Percentiles rank a stretch among this genome's conserved stretches.
Evolutionary conservation across 2,888 invertebrate genomes (phyloP).

Genomic region (Dynastes hyllus): DNA sequence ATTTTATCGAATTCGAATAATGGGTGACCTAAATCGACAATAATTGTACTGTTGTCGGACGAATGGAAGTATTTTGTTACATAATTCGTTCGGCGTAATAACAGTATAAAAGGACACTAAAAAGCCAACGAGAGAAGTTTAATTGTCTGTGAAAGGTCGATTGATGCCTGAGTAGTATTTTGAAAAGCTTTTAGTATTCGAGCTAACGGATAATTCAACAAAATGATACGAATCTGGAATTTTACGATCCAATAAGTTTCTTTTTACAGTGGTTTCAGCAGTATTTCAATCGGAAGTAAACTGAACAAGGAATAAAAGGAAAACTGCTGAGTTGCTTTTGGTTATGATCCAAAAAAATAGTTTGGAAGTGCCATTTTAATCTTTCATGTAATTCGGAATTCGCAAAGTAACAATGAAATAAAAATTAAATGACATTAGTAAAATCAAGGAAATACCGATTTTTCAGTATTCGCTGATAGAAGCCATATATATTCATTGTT

Average conservation of each 20-base stretch:
- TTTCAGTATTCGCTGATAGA: too few relatives aligned
- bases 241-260: constrained; percentile 17
- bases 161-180: constrained; percentile 29
- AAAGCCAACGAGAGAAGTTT: constrained; percentile 26
- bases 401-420: too few relatives aligned
- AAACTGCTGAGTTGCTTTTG: too few relatives aligned
- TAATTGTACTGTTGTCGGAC: neutral
- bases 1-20: neutral
- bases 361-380: too few relatives aligned
- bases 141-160: constrained; percentile 42
- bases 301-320: neutral
- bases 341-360: too few relatives aligned
- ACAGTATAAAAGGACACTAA: constrained; percentile 18
- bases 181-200: constrained; percentile 12
- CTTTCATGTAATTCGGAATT: too few relatives aligned
- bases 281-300: neutral
- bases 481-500: too few relatives aligned
- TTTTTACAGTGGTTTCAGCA: neutral
- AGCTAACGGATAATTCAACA: constrained; percentile 9
- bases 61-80: constrained; percentile 11
- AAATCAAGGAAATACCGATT: too few relatives aligned
- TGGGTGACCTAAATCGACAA: neutral
- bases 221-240: constrained; percentile 17
- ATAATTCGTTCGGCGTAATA: neutral
- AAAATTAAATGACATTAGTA: too few relatives aligned